A percentile compares a stretch with the other conserved stretches of the same genome.
Evolutionary conservation across 2,113 vertebrate genomes (phyloP).

Genomic region (Crotalus tigris): DNA sequence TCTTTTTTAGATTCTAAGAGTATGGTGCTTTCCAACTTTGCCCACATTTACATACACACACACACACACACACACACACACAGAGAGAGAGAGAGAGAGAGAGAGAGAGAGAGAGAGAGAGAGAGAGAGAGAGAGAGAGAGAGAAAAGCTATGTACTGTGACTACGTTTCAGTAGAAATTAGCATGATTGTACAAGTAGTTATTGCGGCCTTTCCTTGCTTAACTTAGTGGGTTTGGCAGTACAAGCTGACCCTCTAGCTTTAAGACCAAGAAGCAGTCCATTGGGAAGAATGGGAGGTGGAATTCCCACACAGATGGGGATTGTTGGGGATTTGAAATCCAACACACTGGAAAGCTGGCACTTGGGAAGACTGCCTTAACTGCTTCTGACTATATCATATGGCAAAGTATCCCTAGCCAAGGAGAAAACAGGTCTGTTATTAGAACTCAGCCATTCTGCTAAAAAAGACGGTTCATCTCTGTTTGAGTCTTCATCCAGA

Average conservation of each 20-base stretch:
- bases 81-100: too few species aligned
- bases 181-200: constrained; percentile 30
- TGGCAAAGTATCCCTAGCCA: not conserved
- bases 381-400: not conserved
- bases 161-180: constrained; percentile 53
- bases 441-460: not conserved
- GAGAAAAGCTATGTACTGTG: not conserved
- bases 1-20: not conserved
- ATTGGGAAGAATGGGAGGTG: not conserved
- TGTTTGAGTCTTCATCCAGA: not conserved
- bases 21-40: not conserved
- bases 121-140: too few species aligned
- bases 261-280: not conserved
- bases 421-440: not conserved
- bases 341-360: not conserved
- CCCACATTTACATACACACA: not conserved
- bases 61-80: not conserved
- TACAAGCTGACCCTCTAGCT: not conserved
- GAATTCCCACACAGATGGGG: not conserved
- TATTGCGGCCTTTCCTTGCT: not conserved
- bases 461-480: not conserved
- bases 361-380: not conserved
- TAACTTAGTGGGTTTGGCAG: not conserved
- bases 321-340: not conserved
- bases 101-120: too few species aligned